Conservation (phyloP, 2,888 invertebrate genomes). For the Phyllotreta cruciferae region DNA sequence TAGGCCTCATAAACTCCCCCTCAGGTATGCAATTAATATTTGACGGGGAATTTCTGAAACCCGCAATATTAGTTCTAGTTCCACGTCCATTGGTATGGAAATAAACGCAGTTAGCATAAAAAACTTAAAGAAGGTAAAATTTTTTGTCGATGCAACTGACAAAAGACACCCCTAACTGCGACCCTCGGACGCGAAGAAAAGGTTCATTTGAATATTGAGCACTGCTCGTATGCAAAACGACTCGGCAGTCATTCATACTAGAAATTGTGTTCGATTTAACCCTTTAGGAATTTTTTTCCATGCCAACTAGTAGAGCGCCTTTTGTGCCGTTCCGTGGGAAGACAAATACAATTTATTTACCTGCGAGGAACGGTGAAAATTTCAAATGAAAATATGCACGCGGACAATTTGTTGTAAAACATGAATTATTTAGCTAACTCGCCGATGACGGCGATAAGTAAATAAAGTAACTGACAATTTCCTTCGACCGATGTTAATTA, state of each 20-base stretch:
- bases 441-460: too few species aligned
- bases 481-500: too few species aligned
- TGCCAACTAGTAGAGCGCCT: constrained; percentile 12
- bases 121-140: constrained; percentile 36
- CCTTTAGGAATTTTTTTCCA: constrained; percentile 30
- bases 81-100: constrained; percentile 33
- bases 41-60: too few species aligned
- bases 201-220: constrained; percentile 38
- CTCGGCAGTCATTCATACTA: constrained; percentile 20
- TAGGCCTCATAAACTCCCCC: too few species aligned
- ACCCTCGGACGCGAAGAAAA: constrained; percentile 38
- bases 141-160: constrained; percentile 32
- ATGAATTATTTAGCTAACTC: neutral
- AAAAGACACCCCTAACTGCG: constrained; percentile 39
- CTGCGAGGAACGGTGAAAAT: constrained; percentile 9
- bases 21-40: too few species aligned
- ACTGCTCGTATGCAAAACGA: constrained; percentile 39
- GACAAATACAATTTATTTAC: constrained; percentile 17
- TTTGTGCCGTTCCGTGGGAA: constrained; percentile 23
- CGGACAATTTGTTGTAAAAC: neutral
- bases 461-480: too few species aligned
- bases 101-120: constrained; percentile 38
- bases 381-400: neutral
- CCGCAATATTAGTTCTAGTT: neutral
- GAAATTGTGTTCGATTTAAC: constrained; percentile 30